Percentiles rank a stretch among this genome's conserved stretches.
Evolutionary conservation across 30 jellyfish, hydroid and myxozoan species (phyloP).

Genomic region (Aurelia coerulea): DNA sequence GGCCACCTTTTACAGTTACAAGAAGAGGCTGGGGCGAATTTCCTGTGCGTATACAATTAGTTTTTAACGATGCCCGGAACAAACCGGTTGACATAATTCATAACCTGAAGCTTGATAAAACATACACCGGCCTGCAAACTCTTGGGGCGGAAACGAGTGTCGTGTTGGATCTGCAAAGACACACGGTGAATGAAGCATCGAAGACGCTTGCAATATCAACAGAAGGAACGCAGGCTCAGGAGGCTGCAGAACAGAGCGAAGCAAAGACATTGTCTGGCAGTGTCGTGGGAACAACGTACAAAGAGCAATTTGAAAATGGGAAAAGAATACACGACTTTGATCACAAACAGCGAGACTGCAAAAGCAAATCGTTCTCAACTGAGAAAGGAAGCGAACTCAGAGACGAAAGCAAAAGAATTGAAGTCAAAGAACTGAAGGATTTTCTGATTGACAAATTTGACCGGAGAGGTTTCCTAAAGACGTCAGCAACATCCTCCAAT

Average conservation of each 20-base stretch:
- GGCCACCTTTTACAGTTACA: conserved; percentile 95
- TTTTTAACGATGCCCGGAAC: conserved; percentile 82
- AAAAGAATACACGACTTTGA: background rate
- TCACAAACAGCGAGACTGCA: too few relatives aligned
- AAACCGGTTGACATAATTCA: conserved; percentile 93
- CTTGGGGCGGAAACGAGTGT: conserved; percentile 94
- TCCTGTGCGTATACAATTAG: conserved; percentile 95
- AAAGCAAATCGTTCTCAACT: background rate
- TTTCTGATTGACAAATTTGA: background rate
- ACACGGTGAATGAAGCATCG: conserved; percentile 42
- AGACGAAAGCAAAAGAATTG: background rate
- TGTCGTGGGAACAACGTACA: background rate
- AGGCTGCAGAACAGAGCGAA: background rate
- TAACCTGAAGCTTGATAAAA: conserved; percentile 84
- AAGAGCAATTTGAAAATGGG: background rate
- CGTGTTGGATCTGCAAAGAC: conserved; percentile 84
- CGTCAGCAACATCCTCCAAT: background rate
- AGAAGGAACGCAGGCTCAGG: background rate
- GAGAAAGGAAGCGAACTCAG: background rate
- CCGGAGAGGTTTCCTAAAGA: background rate
- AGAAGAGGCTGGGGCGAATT: conserved; percentile 99
- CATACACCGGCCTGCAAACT: conserved; percentile 98
- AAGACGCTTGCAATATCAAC: background rate
- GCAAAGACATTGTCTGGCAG: background rate
- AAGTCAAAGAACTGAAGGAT: background rate